Percentiles rank a stretch among this genome's conserved stretches.
Conservation (phyloP, 2,888 invertebrate genomes). For the Calameuta pallipes region DNA sequence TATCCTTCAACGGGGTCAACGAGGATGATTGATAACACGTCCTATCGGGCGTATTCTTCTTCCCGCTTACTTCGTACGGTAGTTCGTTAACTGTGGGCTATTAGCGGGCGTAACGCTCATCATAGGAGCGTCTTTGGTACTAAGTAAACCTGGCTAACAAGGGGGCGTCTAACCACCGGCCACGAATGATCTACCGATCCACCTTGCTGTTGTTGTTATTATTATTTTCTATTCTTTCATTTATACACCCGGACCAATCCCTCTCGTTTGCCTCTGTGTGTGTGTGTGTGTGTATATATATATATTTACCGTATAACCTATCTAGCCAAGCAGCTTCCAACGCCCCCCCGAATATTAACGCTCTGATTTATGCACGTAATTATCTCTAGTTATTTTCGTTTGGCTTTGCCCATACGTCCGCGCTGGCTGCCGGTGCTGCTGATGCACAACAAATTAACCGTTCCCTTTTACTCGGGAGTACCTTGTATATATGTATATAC, state of each 20-base stretch:
- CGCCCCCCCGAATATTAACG: conserved; percentile 66
- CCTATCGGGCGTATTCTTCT: neutral
- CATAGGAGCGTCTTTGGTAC: conserved; percentile 53
- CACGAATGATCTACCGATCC: conserved; percentile 62
- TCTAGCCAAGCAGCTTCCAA: conserved; percentile 51
- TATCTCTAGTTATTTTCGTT: conserved; percentile 63
- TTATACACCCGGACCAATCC: neutral
- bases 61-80: conserved; percentile 42
- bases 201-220: conserved; percentile 9
- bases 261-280: conserved; percentile 30
- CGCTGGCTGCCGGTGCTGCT: conserved; percentile 47
- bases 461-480: conserved; percentile 21
- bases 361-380: conserved; percentile 66
- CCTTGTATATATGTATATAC: neutral
- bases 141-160: conserved; percentile 64
- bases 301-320: conserved; percentile 27
- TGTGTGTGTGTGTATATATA: too few relatives aligned
- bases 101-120: conserved; percentile 64
- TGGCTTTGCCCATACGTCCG: conserved; percentile 6
- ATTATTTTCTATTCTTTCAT: neutral
- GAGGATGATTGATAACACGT: neutral
- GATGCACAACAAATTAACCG: conserved; percentile 56
- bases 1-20: neutral
- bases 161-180: conserved; percentile 59
- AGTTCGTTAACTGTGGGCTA: conserved; percentile 63